Percentiles rank a stretch among this genome's conserved stretches.
Conservation (phyloP, 2,888 invertebrate genomes). For the Meiosimyza decipiens region DNA sequence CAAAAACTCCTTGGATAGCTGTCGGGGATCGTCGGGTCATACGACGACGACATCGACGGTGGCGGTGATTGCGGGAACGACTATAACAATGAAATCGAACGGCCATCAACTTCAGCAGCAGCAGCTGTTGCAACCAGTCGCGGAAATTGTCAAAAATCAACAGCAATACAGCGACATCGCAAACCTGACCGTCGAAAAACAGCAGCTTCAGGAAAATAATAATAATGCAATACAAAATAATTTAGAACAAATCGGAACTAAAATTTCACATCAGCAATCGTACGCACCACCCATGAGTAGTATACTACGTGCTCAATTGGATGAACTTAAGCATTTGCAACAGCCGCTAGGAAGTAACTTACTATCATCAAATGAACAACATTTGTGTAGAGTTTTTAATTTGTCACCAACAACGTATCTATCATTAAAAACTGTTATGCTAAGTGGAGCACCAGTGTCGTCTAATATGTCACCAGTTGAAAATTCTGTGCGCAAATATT, state of each 20-base stretch:
- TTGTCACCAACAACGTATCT: constrained; percentile 89
- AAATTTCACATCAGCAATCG: constrained; percentile 38
- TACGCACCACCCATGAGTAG: constrained; percentile 67
- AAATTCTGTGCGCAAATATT: constrained; percentile 68
- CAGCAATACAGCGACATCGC: constrained; percentile 35
- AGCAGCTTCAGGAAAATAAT: constrained; percentile 46
- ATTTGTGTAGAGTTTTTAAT: constrained; percentile 81
- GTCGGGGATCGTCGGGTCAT: constrained; percentile 68
- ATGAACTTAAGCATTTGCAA: constrained; percentile 59
- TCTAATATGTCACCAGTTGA: constrained; percentile 59
- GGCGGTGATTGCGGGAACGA: constrained; percentile 67
- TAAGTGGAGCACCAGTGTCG: constrained; percentile 67
- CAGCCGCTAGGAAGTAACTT: constrained; percentile 69
- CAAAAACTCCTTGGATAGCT: constrained; percentile 68
- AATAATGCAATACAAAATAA: constrained; percentile 51
- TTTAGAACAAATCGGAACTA: constrained; percentile 37
- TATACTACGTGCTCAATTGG: constrained; percentile 68
- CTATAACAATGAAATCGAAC: constrained; percentile 59
- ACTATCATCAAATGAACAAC: constrained; percentile 76
- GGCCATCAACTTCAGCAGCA: constrained; percentile 53
- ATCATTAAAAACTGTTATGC: constrained; percentile 86
- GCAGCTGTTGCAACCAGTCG: constrained; percentile 23
- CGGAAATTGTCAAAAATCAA: constrained; percentile 42
- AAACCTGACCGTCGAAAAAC: constrained; percentile 41
- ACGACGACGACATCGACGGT: constrained; percentile 70